Base-by-base conservation (phyloP, 2,888 invertebrate genomes). In the Mythimna vitellina region DNA sequence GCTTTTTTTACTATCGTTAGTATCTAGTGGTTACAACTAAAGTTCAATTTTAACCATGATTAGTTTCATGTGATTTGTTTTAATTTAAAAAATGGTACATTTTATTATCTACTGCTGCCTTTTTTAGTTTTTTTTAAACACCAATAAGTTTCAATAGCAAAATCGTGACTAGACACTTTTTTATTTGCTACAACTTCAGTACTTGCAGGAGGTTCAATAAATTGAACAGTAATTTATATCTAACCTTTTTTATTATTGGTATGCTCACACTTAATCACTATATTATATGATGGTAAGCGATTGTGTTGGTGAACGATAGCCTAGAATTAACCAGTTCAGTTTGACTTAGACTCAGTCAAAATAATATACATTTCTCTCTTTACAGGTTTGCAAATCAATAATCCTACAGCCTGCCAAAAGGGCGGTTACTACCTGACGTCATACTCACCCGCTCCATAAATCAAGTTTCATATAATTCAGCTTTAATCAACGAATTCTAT, bases 401-500 rank as follows among this genome's bases (percentile, higher is more conserved):
- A n/a, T 46, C 22, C n/a, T 51, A 12, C 53, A 58, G 7, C 29
- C 4, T 62, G 57, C 56, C 29, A 66, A 12, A n/a, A 22, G 29
- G 22, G 38, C 53, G 54, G 17, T 51, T 51, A 12, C 12, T 63
- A 57, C n/a, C 66, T 65, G 54, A 62, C 65, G 65, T 68, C 58
- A 73, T 46, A 3, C 8, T 38, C 29, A 8, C 42, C 56, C 46
- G 61, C 60, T 12, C 58, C 64, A 71, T 83, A 71, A 83, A 72
- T 74, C 80, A 77, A 63, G 35, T 54, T 63, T 67, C 64, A 35
- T 17, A 70, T 68, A 75, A 73, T 73, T 76, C 42, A 46, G 38
- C 61, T 60, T 57, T 54, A 69, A 73, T 76, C 68, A 70, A 79
- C 46, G 38, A 74, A 63, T 75, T 84, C 74, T 73, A 79, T 70